These are phyloP conservation scores for Nannoperca obscura DNA, from an alignment of 2,797 vertebrate species.

Conservation along the genomic window DNA sequence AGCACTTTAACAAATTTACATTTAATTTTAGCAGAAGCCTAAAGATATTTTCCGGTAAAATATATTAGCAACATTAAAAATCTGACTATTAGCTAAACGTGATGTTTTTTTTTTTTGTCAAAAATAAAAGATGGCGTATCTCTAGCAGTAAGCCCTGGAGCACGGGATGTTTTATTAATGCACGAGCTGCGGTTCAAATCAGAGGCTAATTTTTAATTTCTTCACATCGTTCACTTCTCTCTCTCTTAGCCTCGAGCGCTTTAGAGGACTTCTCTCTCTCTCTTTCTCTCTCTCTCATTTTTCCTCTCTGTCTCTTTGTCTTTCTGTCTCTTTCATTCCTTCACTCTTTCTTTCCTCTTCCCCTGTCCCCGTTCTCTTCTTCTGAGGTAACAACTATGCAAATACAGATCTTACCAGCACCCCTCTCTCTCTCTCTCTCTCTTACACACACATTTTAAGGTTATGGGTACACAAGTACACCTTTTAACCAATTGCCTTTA, in stretches of 20 bases:
- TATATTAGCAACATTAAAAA: conserved; percentile 87
- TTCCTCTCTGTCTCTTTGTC: conserved; percentile 29
- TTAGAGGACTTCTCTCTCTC: conserved; percentile 75
- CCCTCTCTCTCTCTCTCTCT: neutral
- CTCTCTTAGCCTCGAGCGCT: conserved; percentile 79
- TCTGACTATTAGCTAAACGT: conserved; percentile 84
- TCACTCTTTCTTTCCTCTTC: conserved; percentile 24
- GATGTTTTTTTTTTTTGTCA: conserved; percentile 80
- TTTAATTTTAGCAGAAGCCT: conserved; percentile 87
- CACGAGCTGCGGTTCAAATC: conserved; percentile 82
- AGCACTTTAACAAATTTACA: conserved; percentile 88
- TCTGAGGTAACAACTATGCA: conserved; percentile 36
- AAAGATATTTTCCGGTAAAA: conserved; percentile 87
- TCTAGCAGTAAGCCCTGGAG: conserved; percentile 82
- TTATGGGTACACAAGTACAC: conserved; percentile 67
- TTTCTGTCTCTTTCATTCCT: conserved; percentile 34
- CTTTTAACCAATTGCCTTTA: conserved; percentile 71
- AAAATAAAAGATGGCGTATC: conserved; percentile 86
- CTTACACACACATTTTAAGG: conserved; percentile 11
- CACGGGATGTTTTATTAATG: conserved; percentile 90
- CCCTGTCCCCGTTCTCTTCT: conserved; percentile 6
- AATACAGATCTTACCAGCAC: conserved; percentile 7
- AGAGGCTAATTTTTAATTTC: conserved; percentile 90
- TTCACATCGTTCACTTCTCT: conserved; percentile 88
- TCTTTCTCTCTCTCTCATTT: conserved; percentile 33